Evolutionary conservation across 2,113 vertebrate genomes (phyloP), one percentile per base, ranked within the genome.

Genomic region (Gymnogyps californianus): DNA sequence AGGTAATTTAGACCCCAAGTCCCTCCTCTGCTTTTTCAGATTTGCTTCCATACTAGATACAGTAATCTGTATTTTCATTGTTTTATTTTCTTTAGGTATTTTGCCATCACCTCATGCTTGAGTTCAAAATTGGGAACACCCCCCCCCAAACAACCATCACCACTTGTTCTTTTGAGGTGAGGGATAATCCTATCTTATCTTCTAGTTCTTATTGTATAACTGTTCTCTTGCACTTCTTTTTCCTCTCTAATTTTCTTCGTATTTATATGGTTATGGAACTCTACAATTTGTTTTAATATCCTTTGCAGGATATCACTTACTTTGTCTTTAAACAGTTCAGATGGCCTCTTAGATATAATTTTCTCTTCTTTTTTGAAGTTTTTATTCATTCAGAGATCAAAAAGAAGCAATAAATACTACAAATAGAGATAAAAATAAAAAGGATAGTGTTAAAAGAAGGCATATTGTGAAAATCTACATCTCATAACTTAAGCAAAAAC

Each of bases 401-500:
- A 84, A 57, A 61, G 15, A 52, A 75, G 3, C 15, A 78, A 25
- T 12, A 52, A 86, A 5, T 54, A 40, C 26, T 57, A 59, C 7
- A 44, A 54, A 46, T 3, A 87, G 22, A 52, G 42, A 47, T 16
- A 74, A 61, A 82, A 13, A 72, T 31, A 19, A 32, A 78, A 52
- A 58, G 4, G 3, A 2, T 11, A 11, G 0, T 38, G 4, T 51
- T 51, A 52, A 70, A 40, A 19, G 14, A 52, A 46, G 1, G 3
- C 26, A 55, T 36, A 14, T 10, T 31, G 19, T 49, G 40, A 74
- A 89, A 61, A 62, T 49, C 13, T 76, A 7, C 0, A 0, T 32
- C 38, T 90, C 40, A 8, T 19, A 51, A 72, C 4, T 71, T 57
- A 52, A 17, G 11, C 4, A 75, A 89, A 93, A 72, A 5, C 11